Conservation (phyloP, 2,113 vertebrate genomes). For the Peromyscus maniculatus region DNA sequence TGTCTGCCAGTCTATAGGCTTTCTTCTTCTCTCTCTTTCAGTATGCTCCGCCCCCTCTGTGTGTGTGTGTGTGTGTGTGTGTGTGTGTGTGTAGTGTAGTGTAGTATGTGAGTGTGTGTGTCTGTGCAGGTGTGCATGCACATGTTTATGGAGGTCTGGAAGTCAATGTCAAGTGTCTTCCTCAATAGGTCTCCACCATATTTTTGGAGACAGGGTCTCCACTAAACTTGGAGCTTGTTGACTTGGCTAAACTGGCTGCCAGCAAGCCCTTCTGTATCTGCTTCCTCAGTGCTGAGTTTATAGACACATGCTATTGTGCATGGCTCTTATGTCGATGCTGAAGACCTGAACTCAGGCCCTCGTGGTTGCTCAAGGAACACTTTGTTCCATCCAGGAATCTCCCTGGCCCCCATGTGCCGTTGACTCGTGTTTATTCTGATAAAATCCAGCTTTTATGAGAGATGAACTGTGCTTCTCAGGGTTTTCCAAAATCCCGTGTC, state of each 20-base stretch:
- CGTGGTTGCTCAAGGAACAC: neutral
- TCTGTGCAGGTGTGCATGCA: neutral
- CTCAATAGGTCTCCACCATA: neutral
- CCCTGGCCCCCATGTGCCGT: accelerated
- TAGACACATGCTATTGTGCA: neutral
- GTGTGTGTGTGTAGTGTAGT: too few species aligned
- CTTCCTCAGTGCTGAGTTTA: neutral
- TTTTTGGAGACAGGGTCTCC: neutral
- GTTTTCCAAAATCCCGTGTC: neutral
- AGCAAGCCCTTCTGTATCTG: too few species aligned
- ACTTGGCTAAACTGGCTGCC: neutral
- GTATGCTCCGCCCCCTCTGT: neutral
- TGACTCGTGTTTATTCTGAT: neutral
- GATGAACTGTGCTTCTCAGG: too few species aligned
- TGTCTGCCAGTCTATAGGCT: accelerated
- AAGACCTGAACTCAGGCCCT: neutral
- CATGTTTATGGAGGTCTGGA: neutral
- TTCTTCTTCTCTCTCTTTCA: neutral
- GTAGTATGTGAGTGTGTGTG: neutral
- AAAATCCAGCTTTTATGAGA: neutral
- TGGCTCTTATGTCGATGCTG: neutral
- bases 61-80: neutral
- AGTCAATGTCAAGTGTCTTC: too few species aligned
- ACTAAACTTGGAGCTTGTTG: neutral
- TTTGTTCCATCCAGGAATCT: neutral